Evolutionary conservation across 1,140 invertebrate genomes (phyloP), one percentile per base, ranked within the genome.

Genomic region (Ostrea denselamellosa): DNA sequence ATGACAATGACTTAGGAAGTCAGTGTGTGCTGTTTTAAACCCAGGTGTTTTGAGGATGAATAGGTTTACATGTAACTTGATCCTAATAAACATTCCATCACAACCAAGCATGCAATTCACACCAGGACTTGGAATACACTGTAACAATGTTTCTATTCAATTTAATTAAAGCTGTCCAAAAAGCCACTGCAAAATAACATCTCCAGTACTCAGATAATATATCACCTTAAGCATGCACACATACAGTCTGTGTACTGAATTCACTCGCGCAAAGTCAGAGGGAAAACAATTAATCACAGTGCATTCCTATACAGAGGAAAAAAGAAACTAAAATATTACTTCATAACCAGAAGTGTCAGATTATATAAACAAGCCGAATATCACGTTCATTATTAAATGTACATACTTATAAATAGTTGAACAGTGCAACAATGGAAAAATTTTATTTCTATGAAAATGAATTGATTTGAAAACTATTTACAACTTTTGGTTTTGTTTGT

Each of bases 151-250:
- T 77, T 22, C 68, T 77, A 77, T 25, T 77, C 68, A 77, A 77
- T 77, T 77, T 77, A 77, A 77, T 77, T 77, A 77, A 77, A 77
- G 68, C 25, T 77, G 68, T 77, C 68, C 68, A 34, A 77, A 68
- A 77, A 62, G 17, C 56, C 56, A 62, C 56, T n/a, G 56, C 56
- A 62, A 62, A 62, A 8, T 62, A 62, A 62, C 17, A 62, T 62
- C 56, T 62, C 56, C n/a, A 17, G 56, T 62, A 62, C 56, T 19
- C 17, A 17, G 56, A 62, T 62, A 19, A 19, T 62, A 62, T 62
- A 62, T 62, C 56, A 62, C 56, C 34, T 62, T 17, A 9, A 56
- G 54, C 54, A 56, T 9, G 54, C 9, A 56, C 54, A 56, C 54
- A 56, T 56, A 9, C n/a, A 44, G 0, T 19, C 8, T 62, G 17